phyloP scores from a whole-genome alignment of 2,797 vertebrate genomes.

The Etheostoma nigrum region DNA sequence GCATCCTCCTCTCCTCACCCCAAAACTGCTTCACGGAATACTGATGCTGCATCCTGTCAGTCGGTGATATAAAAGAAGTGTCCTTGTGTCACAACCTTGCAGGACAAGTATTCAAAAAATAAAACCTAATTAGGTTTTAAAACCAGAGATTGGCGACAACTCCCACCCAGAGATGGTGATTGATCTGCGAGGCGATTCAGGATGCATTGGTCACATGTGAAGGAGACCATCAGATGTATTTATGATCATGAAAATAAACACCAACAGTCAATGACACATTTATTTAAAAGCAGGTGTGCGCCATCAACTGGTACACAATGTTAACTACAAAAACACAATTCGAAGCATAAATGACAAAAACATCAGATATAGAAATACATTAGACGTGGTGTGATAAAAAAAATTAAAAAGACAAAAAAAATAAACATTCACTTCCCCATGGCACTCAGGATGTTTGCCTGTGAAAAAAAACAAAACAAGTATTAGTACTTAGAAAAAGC shows the following conservation, averaged over 20 bases:
- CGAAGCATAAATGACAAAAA: neutral
- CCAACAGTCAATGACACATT: constrained; percentile 40
- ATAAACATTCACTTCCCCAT: constrained; percentile 76
- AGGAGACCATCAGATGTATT: constrained; percentile 10
- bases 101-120: constrained; percentile 5
- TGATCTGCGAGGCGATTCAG: too few relatives aligned
- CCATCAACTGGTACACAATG: constrained; percentile 45
- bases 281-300: constrained; percentile 58
- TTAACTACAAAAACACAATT: constrained; percentile 65
- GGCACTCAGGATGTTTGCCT: constrained; percentile 86
- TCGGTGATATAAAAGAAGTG: neutral
- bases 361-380: constrained; percentile 22
- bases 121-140: neutral
- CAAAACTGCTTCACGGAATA: neutral
- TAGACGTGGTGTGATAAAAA: neutral
- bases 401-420: too few relatives aligned
- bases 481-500: neutral
- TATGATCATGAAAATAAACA: constrained; percentile 41
- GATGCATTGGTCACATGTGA: neutral
- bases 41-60: neutral
- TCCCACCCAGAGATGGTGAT: neutral
- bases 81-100: neutral
- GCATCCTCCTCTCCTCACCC: constrained; percentile 24
- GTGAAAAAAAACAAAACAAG: constrained; percentile 11
- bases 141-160: rapidly evolving